Conservation (phyloP, 2,797 vertebrate genomes). For the Heterohyrax brucei region DNA sequence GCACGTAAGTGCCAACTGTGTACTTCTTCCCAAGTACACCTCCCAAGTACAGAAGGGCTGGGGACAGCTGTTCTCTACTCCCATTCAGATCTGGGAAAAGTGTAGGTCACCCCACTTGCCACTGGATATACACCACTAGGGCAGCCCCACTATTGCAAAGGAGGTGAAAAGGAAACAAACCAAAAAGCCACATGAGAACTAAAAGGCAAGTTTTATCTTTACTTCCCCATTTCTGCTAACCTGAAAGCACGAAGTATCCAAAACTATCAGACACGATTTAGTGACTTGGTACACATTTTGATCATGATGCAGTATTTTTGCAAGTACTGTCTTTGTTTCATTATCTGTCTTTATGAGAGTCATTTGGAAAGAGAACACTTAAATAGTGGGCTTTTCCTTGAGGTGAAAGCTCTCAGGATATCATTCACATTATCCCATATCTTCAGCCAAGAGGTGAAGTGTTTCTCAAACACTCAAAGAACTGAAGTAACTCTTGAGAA, state of each 20-base stretch:
- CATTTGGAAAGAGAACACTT: slow-evolving; percentile 2
- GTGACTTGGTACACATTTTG: background rate
- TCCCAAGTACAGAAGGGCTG: background rate
- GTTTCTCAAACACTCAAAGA: slow-evolving; percentile 9
- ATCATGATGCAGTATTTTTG: background rate
- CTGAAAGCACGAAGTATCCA: background rate
- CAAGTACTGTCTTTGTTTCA: background rate
- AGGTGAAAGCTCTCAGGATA: background rate
- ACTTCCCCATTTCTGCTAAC: background rate
- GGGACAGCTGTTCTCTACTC: background rate
- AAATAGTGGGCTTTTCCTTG: background rate
- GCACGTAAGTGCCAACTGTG: background rate
- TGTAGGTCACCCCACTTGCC: background rate
- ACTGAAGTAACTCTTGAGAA: background rate
- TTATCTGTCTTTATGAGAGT: background rate
- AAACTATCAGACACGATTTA: background rate
- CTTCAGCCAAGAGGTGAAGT: background rate
- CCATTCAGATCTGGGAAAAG: background rate
- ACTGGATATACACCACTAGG: background rate
- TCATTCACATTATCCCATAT: background rate
- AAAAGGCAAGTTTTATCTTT: background rate
- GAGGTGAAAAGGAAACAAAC: background rate
- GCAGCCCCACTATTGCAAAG: background rate
- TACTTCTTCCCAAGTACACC: background rate
- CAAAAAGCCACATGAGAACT: background rate